phyloP scores from a whole-genome alignment of 2,888 invertebrate species.

The Merodon equestris region DNA sequence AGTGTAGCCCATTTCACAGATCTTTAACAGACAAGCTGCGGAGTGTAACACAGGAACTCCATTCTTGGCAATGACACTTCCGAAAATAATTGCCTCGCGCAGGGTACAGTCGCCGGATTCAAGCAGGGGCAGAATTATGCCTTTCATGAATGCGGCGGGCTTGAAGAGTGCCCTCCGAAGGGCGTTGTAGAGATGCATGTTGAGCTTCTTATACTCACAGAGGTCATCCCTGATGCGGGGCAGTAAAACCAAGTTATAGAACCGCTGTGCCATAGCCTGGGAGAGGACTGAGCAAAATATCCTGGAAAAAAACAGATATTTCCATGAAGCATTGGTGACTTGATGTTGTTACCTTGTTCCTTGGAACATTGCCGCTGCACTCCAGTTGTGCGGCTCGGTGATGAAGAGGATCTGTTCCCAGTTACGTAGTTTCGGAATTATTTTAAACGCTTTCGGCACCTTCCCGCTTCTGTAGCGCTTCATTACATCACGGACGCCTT shows the following conservation, averaged over 20 bases:
- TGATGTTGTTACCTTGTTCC: conserved; percentile 74
- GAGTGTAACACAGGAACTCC: conserved; percentile 97
- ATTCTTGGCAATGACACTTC: conserved; percentile 93
- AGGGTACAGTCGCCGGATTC: conserved; percentile 96
- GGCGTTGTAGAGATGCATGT: conserved; percentile 97
- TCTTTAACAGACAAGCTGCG: conserved; percentile 95
- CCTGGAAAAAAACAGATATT: conserved; percentile 80
- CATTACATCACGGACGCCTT: conserved; percentile 93
- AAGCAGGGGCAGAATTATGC: conserved; percentile 85
- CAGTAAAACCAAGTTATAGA: conserved; percentile 94
- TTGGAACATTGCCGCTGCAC: conserved; percentile 98
- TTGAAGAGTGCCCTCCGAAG: conserved; percentile 95
- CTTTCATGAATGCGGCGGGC: conserved; percentile 99
- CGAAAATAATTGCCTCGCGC: conserved; percentile 96
- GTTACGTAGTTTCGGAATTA: conserved; percentile 93
- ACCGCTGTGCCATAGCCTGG: conserved; percentile 97
- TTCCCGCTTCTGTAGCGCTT: conserved; percentile 95
- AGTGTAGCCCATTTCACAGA: conserved; percentile 98
- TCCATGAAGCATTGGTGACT: background rate
- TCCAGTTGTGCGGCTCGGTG: conserved; percentile 96
- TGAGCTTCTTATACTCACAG: conserved; percentile 94
- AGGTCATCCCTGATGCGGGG: conserved; percentile 97
- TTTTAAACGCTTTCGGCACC: conserved; percentile 98
- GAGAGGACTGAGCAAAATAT: conserved; percentile 98
- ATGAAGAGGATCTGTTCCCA: conserved; percentile 96